Base-by-base conservation (phyloP, 2,113 vertebrate genomes). In the Pygathrix nemaeus region DNA sequence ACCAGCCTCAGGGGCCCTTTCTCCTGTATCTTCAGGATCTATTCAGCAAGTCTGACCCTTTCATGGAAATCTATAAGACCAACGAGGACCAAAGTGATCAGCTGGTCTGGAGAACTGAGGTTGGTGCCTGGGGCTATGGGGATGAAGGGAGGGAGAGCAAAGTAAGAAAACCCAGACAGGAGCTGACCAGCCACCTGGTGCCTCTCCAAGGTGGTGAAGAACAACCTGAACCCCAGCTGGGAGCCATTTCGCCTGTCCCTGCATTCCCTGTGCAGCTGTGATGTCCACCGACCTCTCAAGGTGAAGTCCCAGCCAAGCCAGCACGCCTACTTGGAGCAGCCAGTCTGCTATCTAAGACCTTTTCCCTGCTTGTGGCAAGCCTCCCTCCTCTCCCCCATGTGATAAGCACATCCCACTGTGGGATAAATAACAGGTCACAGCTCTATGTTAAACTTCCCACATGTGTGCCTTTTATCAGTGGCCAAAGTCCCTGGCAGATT, bases 41-140 rank as follows among this genome's bases (percentile, higher is more conserved):
- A 66, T 98, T 98, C 95, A 98, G 98, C 97, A 98, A 98, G 70
- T 98, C 98, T 8, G 98, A 98, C 66, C 98, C 98, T 38, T 98
- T 98, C 97, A 97, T 98, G 97, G 98, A 98, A 92, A 98, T 98
- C 88, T 98, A 98, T 43, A 98, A 98, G 79, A 97, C 98, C 52
- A 95, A 96, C 0, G 84, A 66, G 14, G 98, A 97, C 38, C 89
- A 98, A 73, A 97, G 72, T 20, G 94, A 98, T 32, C 97, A 98
- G 75, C 73, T 98, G 64, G 98, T 98, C 55, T 98, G 98, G 98
- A 98, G 98, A 88, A 98, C 98, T 0, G 98, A 98, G 98, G 98
- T 98, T 61, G 61, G 95, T 94, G 11, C 45, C 73, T 40, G 40
- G 73, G 72, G 66, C 13, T 25, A 1, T 40, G 25, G 52, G 21